Percentiles rank a stretch among this genome's conserved stretches.
Conservation (phyloP, 2,888 invertebrate species). For the Ashinkailepas kermadecensis region DNA sequence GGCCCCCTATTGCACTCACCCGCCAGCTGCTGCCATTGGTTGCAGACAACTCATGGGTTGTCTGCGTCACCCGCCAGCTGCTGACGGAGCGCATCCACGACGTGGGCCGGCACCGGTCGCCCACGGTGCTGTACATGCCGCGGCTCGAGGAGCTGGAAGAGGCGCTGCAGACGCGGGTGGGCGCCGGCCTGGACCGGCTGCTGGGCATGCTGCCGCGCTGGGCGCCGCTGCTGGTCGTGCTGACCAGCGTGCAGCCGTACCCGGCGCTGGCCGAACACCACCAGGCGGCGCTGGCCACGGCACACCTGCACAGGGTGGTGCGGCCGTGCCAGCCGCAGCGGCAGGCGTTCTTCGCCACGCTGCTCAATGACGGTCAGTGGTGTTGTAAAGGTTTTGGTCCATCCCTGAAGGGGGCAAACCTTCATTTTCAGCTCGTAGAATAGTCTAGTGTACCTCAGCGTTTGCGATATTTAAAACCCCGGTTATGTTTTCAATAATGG, state of each 20-base stretch:
- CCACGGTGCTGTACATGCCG: constrained; percentile 16
- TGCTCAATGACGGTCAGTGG: neutral
- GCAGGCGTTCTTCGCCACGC: neutral
- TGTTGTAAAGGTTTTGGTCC: too few relatives aligned
- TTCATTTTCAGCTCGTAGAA: too few relatives aligned
- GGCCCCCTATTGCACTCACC: too few relatives aligned
- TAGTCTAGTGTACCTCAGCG: too few relatives aligned
- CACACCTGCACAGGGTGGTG: constrained; percentile 13
- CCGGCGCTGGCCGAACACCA: neutral
- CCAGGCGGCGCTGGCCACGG: neutral
- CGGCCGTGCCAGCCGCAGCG: constrained; percentile 14
- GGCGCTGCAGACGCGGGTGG: constrained; percentile 11
- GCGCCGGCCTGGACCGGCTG: constrained; percentile 11
- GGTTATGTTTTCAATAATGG: too few relatives aligned
- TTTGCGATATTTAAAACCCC: too few relatives aligned
- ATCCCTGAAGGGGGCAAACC: neutral
- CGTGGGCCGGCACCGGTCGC: constrained; percentile 16
- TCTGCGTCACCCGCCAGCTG: neutral
- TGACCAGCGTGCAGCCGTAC: constrained; percentile 20
- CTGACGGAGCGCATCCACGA: constrained; percentile 10
- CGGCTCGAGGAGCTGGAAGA: constrained; percentile 14
- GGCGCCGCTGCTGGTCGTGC: constrained; percentile 17
- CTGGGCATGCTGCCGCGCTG: constrained; percentile 23
- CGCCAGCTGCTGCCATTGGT: neutral
- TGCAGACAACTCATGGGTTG: neutral